These are phyloP conservation scores for Atopsyche davidsoni DNA, from an alignment of 1,140 invertebrate genomes.

Conservation along the genomic window DNA sequence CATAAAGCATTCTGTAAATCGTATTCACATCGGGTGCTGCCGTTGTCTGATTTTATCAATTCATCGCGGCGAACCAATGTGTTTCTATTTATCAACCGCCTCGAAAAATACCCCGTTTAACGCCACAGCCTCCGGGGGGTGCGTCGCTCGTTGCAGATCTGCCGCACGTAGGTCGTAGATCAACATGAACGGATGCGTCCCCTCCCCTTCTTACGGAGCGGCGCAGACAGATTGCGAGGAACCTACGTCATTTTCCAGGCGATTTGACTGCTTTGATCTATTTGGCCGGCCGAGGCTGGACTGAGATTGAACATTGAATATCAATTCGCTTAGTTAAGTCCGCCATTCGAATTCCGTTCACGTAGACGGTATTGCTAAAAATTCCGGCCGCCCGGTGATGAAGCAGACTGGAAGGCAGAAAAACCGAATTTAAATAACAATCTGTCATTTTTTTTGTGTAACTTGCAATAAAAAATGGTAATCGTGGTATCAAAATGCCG, in stretches of 20 bases:
- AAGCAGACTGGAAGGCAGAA: too few species aligned
- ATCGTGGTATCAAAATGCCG: too few species aligned
- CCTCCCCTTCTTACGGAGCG: neutral
- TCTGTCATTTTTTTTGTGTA: too few species aligned
- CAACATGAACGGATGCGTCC: neutral
- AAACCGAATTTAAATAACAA: too few species aligned
- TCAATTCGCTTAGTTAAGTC: slow-evolving; percentile 27
- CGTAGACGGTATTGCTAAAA: slow-evolving; percentile 1
- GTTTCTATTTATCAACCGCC: neutral
- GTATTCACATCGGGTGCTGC: too few species aligned
- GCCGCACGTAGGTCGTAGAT: slow-evolving; percentile 2
- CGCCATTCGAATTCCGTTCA: slow-evolving; percentile 16
- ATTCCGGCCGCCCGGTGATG: too few species aligned
- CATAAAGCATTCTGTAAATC: too few species aligned
- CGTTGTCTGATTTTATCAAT: neutral
- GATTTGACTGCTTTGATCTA: slow-evolving; percentile 26
- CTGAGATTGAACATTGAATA: slow-evolving; percentile 25
- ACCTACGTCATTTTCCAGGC: slow-evolving; percentile 23
- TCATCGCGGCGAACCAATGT: neutral
- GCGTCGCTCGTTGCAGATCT: too few species aligned
- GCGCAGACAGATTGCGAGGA: slow-evolving; percentile 9
- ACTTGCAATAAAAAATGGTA: too few species aligned
- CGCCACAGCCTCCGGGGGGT: too few species aligned
- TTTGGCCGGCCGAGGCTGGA: slow-evolving; percentile 15
- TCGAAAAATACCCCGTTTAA: neutral